phyloP scores from a whole-genome alignment of 2,888 invertebrate genomes.

The Drosophila setosimentum region DNA sequence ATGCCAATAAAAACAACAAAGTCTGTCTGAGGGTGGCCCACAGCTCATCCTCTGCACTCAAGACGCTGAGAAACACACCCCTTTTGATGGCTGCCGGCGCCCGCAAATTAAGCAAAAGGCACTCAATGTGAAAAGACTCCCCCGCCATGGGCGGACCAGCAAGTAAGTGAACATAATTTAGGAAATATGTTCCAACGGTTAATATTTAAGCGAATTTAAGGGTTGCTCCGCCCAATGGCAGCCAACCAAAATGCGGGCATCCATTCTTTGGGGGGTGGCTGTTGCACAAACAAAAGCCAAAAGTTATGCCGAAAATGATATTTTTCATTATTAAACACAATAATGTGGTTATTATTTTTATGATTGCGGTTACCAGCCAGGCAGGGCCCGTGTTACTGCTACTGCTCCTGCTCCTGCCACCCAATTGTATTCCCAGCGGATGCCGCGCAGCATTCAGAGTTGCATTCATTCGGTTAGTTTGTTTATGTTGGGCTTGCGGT shows the following conservation, averaged over 20 bases:
- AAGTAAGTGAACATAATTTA: conserved; percentile 76
- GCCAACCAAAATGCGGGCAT: conserved; percentile 76
- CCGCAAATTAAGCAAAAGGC: conserved; percentile 78
- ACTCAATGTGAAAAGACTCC: conserved; percentile 61
- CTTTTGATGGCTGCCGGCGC: conserved; percentile 63
- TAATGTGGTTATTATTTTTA: conserved; percentile 83
- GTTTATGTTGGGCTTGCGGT: conserved; percentile 79
- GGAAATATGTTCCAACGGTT: conserved; percentile 73
- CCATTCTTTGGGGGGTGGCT: conserved; percentile 27
- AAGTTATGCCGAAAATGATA: conserved; percentile 81
- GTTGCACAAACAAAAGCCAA: conserved; percentile 74
- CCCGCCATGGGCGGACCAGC: conserved; percentile 43
- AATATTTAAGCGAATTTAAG: conserved; percentile 77
- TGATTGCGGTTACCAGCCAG: conserved; percentile 72
- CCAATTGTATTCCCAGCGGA: conserved; percentile 59
- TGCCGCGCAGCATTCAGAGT: conserved; percentile 49
- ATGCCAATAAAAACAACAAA: conserved; percentile 82
- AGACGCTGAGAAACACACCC: conserved; percentile 56
- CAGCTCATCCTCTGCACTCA: conserved; percentile 15
- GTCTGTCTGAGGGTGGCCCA: conserved; percentile 43
- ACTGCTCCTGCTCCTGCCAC: conserved; percentile 18
- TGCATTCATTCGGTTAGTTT: conserved; percentile 80
- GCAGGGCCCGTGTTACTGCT: conserved; percentile 19
- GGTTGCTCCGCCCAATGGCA: conserved; percentile 61
- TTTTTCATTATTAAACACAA: conserved; percentile 82